Conservation (phyloP, 2,113 vertebrate genomes). For the Sula dactylatra region DNA sequence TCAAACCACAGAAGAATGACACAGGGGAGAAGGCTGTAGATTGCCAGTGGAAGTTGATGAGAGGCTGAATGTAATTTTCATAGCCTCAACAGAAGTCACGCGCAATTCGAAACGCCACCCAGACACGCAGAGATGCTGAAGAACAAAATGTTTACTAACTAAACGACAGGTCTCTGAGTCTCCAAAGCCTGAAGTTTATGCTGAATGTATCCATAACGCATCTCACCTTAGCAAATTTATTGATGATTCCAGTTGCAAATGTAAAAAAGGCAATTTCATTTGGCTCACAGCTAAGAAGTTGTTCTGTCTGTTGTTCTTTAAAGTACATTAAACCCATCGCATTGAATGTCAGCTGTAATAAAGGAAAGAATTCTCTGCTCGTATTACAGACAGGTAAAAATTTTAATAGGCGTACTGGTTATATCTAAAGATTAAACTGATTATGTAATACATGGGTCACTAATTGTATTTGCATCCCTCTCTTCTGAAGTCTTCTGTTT, state of each 20-base stretch:
- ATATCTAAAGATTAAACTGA: conserved; percentile 40
- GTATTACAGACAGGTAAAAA: background rate
- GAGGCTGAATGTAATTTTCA: background rate
- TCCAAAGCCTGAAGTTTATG: background rate
- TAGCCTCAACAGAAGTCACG: background rate
- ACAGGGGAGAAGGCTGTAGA: background rate
- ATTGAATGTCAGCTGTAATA: conserved; percentile 39
- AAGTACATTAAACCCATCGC: conserved; percentile 21
- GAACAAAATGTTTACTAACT: background rate
- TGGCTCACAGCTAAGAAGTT: conserved; percentile 26
- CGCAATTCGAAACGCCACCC: background rate
- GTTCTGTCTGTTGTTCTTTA: conserved; percentile 21
- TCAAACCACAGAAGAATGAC: background rate
- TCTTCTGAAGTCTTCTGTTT: background rate
- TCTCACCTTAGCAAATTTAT: background rate
- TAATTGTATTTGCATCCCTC: conserved; percentile 47
- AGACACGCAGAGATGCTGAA: background rate
- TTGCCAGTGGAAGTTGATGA: background rate
- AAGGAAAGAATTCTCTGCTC: conserved; percentile 1
- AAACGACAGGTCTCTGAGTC: background rate
- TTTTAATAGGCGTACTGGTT: background rate
- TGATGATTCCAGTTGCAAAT: conserved; percentile 16
- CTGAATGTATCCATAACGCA: background rate
- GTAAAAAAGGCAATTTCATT: conserved; percentile 49
- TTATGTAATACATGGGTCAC: background rate